phyloP scores from a whole-genome alignment of 2,888 invertebrate genomes.

The Pterostichus madidus region DNA sequence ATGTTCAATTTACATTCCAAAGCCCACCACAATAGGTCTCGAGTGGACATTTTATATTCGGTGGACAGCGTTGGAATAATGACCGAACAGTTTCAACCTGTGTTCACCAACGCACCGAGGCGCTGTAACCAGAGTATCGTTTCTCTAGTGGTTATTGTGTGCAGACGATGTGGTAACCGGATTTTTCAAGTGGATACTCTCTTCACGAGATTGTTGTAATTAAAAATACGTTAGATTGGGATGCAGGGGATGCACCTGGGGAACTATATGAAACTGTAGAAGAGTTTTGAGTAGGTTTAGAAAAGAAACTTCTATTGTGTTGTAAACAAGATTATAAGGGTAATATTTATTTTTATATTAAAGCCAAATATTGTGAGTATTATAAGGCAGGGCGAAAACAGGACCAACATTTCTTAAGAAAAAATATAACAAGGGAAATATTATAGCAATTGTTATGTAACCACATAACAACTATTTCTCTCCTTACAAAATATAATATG shows the following conservation, averaged over 20 bases:
- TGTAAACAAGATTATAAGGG: constrained; percentile 23
- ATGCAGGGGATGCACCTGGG: constrained; percentile 18
- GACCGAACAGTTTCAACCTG: constrained; percentile 42
- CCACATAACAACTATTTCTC: too few relatives aligned
- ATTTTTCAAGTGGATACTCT: constrained; percentile 46
- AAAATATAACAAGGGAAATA: too few relatives aligned
- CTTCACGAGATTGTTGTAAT: constrained; percentile 33
- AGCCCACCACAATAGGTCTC: constrained; percentile 74
- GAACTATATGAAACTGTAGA: neutral
- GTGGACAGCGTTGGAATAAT: constrained; percentile 68
- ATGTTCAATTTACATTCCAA: constrained; percentile 77
- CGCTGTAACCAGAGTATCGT: constrained; percentile 22
- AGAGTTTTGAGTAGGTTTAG: neutral
- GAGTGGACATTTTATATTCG: constrained; percentile 76
- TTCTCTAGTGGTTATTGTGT: constrained; percentile 27
- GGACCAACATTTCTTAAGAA: too few relatives aligned
- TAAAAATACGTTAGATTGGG: constrained; percentile 44
- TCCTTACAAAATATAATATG: too few relatives aligned
- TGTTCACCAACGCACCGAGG: neutral
- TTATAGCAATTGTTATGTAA: too few relatives aligned
- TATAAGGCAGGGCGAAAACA: too few relatives aligned
- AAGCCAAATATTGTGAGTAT: neutral
- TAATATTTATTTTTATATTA: constrained; percentile 27
- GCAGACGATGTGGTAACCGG: constrained; percentile 18
- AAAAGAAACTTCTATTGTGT: constrained; percentile 14